Base-by-base conservation (phyloP, 30 jellyfish, hydroid and myxozoan genomes). In the Rhopilema esculentum region DNA sequence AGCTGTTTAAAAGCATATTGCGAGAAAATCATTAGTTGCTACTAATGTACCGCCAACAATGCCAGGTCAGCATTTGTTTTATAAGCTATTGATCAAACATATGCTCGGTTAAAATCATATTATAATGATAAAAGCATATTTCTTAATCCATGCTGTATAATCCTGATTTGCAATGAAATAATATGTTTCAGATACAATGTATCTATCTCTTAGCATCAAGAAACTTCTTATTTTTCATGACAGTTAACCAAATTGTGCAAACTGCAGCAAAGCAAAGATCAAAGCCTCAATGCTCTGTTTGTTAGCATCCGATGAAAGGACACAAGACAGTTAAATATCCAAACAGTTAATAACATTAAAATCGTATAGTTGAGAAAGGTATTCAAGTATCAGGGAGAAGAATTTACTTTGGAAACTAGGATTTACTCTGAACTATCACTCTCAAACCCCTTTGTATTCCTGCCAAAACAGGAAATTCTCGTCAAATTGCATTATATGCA, bases 1-100 rank as follows among this genome's bases (percentile, higher is more conserved):
- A 16, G 90, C 83, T 19, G 48, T 80, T 28, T 48, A 62, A 48
- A 80, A 33, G 72, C 49, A 31, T 18, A 65, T 31, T 15, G 69
- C 81, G 27, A 27, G 90, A 18, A n/a, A 24, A 64, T 25, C 80
- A 66, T 18, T 80, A 16, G 49, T 65, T n/a, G 26, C 69, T 15
- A 48, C 49, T 16, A 29, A 66, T 80, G 90, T 80, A 20, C 90
- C 90, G 12, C 81, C 90, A 61, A 80, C 90, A 16, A 80, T 27
- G 23, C 76, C 76, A 49, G 75, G 76, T 53, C 29, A 63, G 26
- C 29, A 40, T 40, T 40, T 25, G 31, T 64, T 64, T 64, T 20
- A 20, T 21, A 64, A 25, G 8, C 8, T 8, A 20, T 21, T 64
- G 74, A 64, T 20, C 27, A 64, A 21, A 64, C 27, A 64, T 20